Evolutionary conservation across 2,797 vertebrate species (phyloP).

Genomic region (Sebastes hubbsi): DNA sequence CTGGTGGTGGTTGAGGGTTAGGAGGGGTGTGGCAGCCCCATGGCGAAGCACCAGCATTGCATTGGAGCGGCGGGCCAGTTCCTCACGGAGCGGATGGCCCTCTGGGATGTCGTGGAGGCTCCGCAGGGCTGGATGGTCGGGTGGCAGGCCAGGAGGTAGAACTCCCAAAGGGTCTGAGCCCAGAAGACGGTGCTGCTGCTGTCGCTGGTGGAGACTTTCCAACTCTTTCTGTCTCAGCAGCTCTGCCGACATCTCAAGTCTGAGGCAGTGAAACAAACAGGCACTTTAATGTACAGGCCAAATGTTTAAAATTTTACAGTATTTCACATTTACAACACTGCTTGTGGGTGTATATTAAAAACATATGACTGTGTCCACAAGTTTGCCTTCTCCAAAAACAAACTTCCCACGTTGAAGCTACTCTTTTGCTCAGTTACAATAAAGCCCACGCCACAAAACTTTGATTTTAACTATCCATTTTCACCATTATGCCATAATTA

Average conservation of each 20-base stretch:
- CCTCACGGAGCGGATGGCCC: slow-evolving; percentile 89
- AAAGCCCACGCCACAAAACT: neutral
- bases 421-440: neutral
- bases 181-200: slow-evolving; percentile 84
- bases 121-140: slow-evolving; percentile 89
- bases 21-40: slow-evolving; percentile 84
- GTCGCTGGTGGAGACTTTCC: slow-evolving; percentile 87
- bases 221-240: slow-evolving; percentile 94
- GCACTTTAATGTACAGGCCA: neutral
- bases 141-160: slow-evolving; percentile 85
- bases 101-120: slow-evolving; percentile 90
- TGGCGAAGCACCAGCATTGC: slow-evolving; percentile 94
- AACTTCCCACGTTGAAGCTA: neutral
- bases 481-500: neutral
- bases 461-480: neutral
- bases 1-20: slow-evolving; percentile 86
- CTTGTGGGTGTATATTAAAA: neutral
- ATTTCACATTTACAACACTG: neutral
- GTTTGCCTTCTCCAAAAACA: neutral
- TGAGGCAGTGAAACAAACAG: slow-evolving; percentile 51
- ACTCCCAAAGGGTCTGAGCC: slow-evolving; percentile 83
- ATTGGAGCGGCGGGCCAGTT: slow-evolving; percentile 86
- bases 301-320: neutral
- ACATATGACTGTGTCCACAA: neutral
- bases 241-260: slow-evolving; percentile 96